Base-by-base conservation (phyloP, 2,113 vertebrate species). In the Suricata suricatta region DNA sequence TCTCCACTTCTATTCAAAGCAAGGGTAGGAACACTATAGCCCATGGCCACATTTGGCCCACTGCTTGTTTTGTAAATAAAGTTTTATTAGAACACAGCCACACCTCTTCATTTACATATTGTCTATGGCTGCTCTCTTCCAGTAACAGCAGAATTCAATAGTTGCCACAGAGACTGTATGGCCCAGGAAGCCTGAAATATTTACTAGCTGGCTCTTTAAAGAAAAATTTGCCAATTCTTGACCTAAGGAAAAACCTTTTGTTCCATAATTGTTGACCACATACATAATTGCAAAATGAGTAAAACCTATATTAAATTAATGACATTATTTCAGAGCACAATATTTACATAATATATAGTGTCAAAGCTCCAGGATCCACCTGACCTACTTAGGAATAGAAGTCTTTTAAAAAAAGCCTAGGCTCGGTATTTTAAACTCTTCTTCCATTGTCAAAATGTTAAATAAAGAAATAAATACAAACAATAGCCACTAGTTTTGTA, bases 21-120 rank as follows among this genome's bases (percentile, higher is more conserved):
- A 71, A 77, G 11, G 23, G 57, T 52, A 9, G 69, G 72, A 64
- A 35, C 57, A 2, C 35, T 63, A 7, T 16, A 80, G 69, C 57
- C n/a, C 19, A 23, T 7, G 15, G 25, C 47, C 92, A 76, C 33
- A 64, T 52, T 25, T 0, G 12, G 35, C 74, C 69, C n/a, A 10
- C 44, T 35, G 60, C 50, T 76, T 81, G 50, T 76, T 94, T 92
- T 96, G 33, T 94, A 85, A 95, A 97, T 97, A 96, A 97, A 97
- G 90, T 96, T 98, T 97, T 96, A 93, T 93, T 95, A 94, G 90
- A 77, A 90, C 57, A 85, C 35, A 96, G 47, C 64, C 69, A 84
- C 0, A 14, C 0, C 89, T 50, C 52, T 60, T 63, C n/a, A 14
- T 54, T 93, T 60, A 29, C 21, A 29, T 14, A 33, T 29, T 9